Conservation (phyloP, 2,888 invertebrate species). For the Drosophila diplacantha region DNA sequence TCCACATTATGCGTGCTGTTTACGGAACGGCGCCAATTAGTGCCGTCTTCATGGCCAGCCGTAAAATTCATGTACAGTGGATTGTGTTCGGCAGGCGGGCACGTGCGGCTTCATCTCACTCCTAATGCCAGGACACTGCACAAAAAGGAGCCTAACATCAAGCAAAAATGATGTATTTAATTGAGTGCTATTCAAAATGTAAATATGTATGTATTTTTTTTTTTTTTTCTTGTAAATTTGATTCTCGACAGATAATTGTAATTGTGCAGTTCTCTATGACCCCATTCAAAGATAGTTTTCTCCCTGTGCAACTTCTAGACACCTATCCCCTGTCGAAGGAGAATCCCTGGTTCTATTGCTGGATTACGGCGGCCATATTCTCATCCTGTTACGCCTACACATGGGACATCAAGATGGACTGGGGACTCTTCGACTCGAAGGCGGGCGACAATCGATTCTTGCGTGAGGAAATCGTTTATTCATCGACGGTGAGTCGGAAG, state of each 20-base stretch:
- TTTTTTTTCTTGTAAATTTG: no score
- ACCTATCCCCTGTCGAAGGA: slow-evolving; percentile 77
- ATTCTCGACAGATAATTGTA: no score
- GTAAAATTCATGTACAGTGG: slow-evolving; percentile 43
- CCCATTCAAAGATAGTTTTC: background rate
- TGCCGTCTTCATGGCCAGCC: slow-evolving; percentile 35
- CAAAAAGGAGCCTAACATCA: background rate
- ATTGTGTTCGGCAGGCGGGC: slow-evolving; percentile 43
- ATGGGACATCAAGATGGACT: slow-evolving; percentile 94
- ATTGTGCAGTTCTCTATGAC: no score
- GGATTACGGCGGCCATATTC: slow-evolving; percentile 83
- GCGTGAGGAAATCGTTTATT: slow-evolving; percentile 88
- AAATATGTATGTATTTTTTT: no score
- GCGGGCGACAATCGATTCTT: slow-evolving; percentile 87
- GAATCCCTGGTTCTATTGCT: slow-evolving; percentile 84
- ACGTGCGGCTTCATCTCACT: slow-evolving; percentile 1
- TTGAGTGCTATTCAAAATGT: no score
- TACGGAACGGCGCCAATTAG: slow-evolving; percentile 56
- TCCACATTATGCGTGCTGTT: slow-evolving; percentile 47
- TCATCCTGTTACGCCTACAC: slow-evolving; percentile 88
- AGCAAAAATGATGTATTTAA: no score
- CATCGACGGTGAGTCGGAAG: slow-evolving; percentile 81
- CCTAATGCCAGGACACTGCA: background rate
- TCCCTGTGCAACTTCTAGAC: slow-evolving; percentile 32
- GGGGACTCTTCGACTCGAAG: slow-evolving; percentile 87